Evolutionary conservation across 2,797 vertebrate species (phyloP).

Genomic region (Phylloscopus collybita): DNA sequence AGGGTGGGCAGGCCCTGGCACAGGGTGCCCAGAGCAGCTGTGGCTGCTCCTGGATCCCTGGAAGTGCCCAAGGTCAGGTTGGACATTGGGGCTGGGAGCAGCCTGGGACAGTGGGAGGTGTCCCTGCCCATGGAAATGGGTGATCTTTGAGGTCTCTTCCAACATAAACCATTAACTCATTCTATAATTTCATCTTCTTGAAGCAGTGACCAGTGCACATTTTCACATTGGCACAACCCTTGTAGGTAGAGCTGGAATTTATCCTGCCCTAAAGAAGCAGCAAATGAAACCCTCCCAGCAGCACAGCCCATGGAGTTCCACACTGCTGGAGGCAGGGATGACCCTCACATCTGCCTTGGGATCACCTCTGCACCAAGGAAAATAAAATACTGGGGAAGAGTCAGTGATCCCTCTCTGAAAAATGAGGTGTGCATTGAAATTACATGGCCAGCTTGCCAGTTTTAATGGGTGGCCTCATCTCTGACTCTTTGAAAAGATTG

Average conservation of each 20-base stretch:
- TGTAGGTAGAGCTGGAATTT: background rate
- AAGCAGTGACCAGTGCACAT: background rate
- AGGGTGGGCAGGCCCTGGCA: background rate
- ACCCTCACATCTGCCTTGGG: background rate
- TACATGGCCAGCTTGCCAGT: accelerated
- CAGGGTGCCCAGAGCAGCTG: background rate
- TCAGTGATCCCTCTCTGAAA: background rate
- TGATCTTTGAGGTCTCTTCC: accelerated
- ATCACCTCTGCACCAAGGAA: background rate
- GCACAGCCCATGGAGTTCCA: background rate
- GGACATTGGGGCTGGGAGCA: background rate
- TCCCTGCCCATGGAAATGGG: background rate
- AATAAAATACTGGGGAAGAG: background rate
- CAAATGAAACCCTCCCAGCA: background rate
- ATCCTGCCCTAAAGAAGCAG: background rate
- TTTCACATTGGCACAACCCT: background rate
- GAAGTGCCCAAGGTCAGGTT: background rate
- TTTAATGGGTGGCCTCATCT: background rate
- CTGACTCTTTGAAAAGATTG: background rate
- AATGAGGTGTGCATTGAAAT: background rate
- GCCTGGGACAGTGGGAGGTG: background rate
- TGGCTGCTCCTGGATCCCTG: background rate
- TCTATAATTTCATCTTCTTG: background rate
- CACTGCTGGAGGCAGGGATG: background rate
- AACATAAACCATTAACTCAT: background rate